Evolutionary conservation across 2,797 vertebrate genomes (phyloP), one percentile per base, ranked within the genome.

Genomic region (Epinephelus awoara): DNA sequence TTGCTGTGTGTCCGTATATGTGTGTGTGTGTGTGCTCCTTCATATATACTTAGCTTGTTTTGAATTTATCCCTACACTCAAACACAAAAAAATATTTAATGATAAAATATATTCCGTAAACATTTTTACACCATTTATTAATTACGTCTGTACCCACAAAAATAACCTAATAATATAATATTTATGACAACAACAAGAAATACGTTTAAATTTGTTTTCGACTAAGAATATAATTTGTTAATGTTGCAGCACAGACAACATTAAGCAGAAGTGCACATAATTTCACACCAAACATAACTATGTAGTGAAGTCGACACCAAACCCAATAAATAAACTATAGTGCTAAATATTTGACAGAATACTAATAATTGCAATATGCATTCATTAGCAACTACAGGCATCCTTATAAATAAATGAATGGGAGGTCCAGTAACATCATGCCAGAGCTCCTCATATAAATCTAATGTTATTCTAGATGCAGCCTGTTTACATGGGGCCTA

Each of bases 341-440:
- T 72, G 82, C 68, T 88, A 86, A 88, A 91, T 91, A 88, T 92
- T 88, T 91, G 82, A 90, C 70, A 77, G 72, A 78, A 83, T 88
- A 83, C 78, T 83, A 85, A 86, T 90, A 73, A 90, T 88, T 83
- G 64, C 49, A 83, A 71, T 82, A 75, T 67, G 70, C 79, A 89
- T 85, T 84, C 72, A 85, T 89, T 85, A 90, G 67, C 68, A 83
- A 78, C 54, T 76, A 68, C 71, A 80, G 77, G 58, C 75, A 74
- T 76, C 25, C 38, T 77, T 84, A 91, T 91, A 59, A 90, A 94
- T 91, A 83, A 91, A 84, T 89, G 71, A 89, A 84, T 47, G 70
- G 51, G 70, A 79, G 77, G 82, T 84, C 83, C 84, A 84, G 80
- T 66, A 83, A 40, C 59, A 88, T 84, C 72, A 72, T 40, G 49